Percentiles rank a stretch among this genome's conserved stretches.
phyloP scores from a whole-genome alignment of 2,797 vertebrate genomes.

The Hypotaenidia okinawae region DNA sequence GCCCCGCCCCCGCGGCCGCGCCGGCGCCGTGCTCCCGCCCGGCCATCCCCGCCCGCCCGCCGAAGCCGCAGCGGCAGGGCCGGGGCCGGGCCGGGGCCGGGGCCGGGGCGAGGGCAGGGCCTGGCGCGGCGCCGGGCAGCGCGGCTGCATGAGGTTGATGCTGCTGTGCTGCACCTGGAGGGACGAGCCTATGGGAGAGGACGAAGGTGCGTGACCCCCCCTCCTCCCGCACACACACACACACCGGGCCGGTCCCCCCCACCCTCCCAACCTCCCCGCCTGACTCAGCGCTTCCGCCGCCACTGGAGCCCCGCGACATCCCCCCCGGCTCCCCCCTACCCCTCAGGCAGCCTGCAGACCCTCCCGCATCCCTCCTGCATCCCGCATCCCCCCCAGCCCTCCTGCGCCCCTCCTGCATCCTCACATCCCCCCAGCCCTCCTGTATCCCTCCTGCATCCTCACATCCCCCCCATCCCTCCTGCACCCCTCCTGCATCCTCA shows the following conservation, averaged over 20 bases:
- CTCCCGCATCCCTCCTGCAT: too few relatives aligned
- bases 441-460: background rate
- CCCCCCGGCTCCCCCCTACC: background rate
- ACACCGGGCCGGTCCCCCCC: background rate
- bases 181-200: slow-evolving; percentile 98
- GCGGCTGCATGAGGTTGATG: slow-evolving; percentile 95
- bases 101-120: slow-evolving; percentile 6
- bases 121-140: slow-evolving; percentile 54
- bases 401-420: too few relatives aligned
- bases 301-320: background rate
- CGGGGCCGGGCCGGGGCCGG: background rate
- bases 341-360: background rate
- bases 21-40: background rate
- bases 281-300: background rate
- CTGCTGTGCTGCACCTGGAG: slow-evolving; percentile 97
- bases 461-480: too few relatives aligned
- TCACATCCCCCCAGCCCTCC: too few relatives aligned
- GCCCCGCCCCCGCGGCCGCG: background rate
- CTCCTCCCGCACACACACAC: too few relatives aligned
- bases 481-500: background rate
- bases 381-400: too few relatives aligned
- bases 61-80: background rate
- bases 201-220: slow-evolving; percentile 85
- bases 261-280: background rate
- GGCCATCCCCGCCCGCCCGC: background rate